Evolutionary conservation across 2,888 invertebrate species (phyloP), one percentile per base, ranked within the genome.

Genomic region (Cataglyphis albicans): DNA sequence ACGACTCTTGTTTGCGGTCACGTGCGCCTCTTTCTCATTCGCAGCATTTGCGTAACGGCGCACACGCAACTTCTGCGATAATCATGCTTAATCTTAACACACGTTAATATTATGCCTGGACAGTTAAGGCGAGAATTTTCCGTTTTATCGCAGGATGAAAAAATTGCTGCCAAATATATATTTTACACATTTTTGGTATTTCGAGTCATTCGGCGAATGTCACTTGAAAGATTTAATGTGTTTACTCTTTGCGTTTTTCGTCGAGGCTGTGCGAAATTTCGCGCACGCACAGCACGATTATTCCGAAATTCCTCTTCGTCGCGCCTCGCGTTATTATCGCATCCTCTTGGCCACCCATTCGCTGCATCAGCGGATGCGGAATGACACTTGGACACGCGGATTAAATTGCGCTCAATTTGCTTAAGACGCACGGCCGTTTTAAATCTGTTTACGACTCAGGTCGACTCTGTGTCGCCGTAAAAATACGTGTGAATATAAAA

Each of bases 1-100:
- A 67, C 10, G 12, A 48, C 12, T 25, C 73, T 41, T 12, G 25
- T 32, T 29, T 18, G 73, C 38, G 25, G 21, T 35, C 48, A 15
- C 21, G 9, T 3, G 15, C 29, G 29, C 35, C 32, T 32, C 41
- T 48, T 48, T 61, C 48, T 35, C 65, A 48, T 44, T 38, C 35
- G 59, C 35, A 70, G 41, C 72, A 80, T 80, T 72, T 72, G 61
- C 70, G 78, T 68, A 80, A 80, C 78, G 68, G 78, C 59, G 25
- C 32, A 32, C 32, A 32, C 32, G 32, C 4, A 32, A 48, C 18
- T 18, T 25, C 41, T 21, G 48, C 15, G 72, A 80, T 72, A 80
- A 72, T 72, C 61, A 80, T 29, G 68, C 25, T 80, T 70, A 44
- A 80, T 68, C 32, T 80, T 48, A 48, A 32, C 55, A n/a, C 59